phyloP scores from a whole-genome alignment of 1,140 invertebrate genomes.

The Cheumatopsyche charites region DNA sequence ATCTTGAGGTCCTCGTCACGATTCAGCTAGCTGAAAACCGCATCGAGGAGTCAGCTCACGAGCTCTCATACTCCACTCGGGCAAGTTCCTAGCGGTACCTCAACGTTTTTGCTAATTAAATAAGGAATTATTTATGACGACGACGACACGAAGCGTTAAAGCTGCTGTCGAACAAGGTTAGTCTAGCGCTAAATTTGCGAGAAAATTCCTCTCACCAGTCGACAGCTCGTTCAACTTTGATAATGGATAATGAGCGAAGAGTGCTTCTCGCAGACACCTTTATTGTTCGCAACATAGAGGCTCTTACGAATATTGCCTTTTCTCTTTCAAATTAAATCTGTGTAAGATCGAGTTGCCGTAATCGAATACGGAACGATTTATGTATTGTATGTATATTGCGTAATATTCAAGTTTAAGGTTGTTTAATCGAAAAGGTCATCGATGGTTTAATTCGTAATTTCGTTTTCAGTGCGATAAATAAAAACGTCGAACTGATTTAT shows the following conservation, averaged over 20 bases:
- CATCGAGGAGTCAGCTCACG: background rate
- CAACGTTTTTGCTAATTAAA: slow-evolving; percentile 35
- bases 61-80: background rate
- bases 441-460: too few species aligned
- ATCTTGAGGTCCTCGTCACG: too few species aligned
- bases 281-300: too few species aligned
- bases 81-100: slow-evolving; percentile 10
- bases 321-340: too few species aligned
- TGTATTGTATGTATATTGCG: too few species aligned
- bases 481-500: too few species aligned
- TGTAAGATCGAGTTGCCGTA: too few species aligned
- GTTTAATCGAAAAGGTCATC: too few species aligned
- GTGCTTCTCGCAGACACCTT: background rate
- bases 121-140: slow-evolving; percentile 36
- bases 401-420: too few species aligned
- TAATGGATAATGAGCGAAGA: slow-evolving; percentile 17
- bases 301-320: too few species aligned
- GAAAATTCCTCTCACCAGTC: slow-evolving; percentile 17
- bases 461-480: too few species aligned
- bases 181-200: slow-evolving; percentile 4
- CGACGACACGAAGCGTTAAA: background rate
- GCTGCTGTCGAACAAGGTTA: slow-evolving; percentile 18
- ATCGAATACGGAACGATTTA: too few species aligned
- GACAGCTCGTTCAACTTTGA: slow-evolving; percentile 9
- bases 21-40: background rate